Evolutionary conservation across 2,113 vertebrate species (phyloP), one percentile per base, ranked within the genome.

Genomic region (Sclerurus mexicanus): DNA sequence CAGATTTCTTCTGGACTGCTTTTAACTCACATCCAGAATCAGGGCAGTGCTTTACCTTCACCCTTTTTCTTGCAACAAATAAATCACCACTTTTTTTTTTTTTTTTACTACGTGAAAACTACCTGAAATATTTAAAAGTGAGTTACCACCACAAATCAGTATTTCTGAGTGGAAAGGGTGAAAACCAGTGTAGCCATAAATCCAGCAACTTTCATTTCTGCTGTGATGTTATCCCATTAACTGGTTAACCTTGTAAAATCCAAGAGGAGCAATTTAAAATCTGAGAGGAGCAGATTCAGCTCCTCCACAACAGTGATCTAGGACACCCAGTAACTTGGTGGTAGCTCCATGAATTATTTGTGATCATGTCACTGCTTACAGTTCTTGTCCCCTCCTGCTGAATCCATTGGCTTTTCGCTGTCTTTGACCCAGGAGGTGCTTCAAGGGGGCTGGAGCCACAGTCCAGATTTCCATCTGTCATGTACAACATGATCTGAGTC

Each of bases 401-500:
- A 37, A 18, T 33, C n/a, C 0, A 0, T 10, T 33, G 90, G 72
- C 37, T 79, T 52, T 69, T 49, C 81, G 12, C 90, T 95, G 93
- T 66, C 95, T 94, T 81, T 7, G 94, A 85, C 64, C 74, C 81
- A 23, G 74, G 53, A 50, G 98, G 95, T 30, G 97, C 98, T 92
- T 98, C 88, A 18, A 99, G 97, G 94, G 50, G 77, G 95, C 98
- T 90, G 28, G 95, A 87, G 39, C 1, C 40, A 92, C 98, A 98
- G n/a, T 98, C 97, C 97, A 99, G 96, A 2, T 89, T 98, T 97
- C 98, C 99, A 28, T 98, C 97, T 37, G 99, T 99, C 96, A 98
- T 24, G 19, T 98, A 98, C 68, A 99, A 95, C 96, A 98, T 74
- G 95, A 99, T 97, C 97, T 98, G 98, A 67, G 99, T 99, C 98